A percentile compares a stretch with the other conserved stretches of the same genome.
Conservation (phyloP, 2,888 invertebrate genomes). For the Mythimna pallens region DNA sequence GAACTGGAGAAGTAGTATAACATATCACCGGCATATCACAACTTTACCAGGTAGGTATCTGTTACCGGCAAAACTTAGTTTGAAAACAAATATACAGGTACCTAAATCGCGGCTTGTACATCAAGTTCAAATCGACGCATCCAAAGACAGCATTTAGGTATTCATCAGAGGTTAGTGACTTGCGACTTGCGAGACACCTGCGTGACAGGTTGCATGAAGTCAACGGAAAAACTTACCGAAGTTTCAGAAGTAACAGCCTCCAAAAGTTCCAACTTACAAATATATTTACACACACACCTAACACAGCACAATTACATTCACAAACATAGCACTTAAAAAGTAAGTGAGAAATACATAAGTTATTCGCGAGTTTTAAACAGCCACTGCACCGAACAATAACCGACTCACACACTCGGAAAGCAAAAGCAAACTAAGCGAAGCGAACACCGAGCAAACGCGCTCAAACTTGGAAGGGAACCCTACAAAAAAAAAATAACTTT, state of each 20-base stretch:
- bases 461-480: conserved; percentile 51
- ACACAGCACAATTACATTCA: conserved; percentile 75
- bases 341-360: conserved; percentile 77
- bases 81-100: neutral
- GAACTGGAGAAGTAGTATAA: neutral
- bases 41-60: too few relatives aligned
- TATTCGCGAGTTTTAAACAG: conserved; percentile 81
- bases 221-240: conserved; percentile 80
- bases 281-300: conserved; percentile 70
- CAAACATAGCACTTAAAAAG: conserved; percentile 74
- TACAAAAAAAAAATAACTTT: conserved; percentile 45
- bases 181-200: conserved; percentile 86
- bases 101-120: conserved; percentile 7
- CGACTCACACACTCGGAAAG: conserved; percentile 70
- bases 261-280: conserved; percentile 66
- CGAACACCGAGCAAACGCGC: conserved; percentile 47
- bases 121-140: conserved; percentile 43
- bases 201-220: conserved; percentile 88
- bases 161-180: conserved; percentile 87
- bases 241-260: conserved; percentile 69
- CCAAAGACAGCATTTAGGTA: conserved; percentile 66
- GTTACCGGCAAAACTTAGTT: neutral
- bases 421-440: conserved; percentile 79
- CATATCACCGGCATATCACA: neutral
- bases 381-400: conserved; percentile 68